These are phyloP conservation scores for Masticophis lateralis DNA, from an alignment of 2,797 vertebrate species.

Conservation along the genomic window DNA sequence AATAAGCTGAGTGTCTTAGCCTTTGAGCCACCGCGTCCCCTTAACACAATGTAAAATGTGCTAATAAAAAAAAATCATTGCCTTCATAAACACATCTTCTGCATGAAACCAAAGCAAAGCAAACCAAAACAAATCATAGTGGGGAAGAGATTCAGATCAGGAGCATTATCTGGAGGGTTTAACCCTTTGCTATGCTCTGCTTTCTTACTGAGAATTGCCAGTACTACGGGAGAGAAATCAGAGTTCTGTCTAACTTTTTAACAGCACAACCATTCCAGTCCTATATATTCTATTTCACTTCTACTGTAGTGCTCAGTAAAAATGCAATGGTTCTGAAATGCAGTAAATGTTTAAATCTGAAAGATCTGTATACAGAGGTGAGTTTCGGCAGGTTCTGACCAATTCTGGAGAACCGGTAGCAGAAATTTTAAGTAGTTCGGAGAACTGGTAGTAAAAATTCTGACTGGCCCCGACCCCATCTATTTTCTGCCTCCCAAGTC, in stretches of 20 bases:
- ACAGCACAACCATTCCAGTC: neutral
- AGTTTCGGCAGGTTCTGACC: too few species aligned
- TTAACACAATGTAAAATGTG: neutral
- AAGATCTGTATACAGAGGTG: too few species aligned
- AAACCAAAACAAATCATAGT: neutral
- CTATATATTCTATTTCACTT: too few species aligned
- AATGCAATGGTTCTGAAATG: neutral
- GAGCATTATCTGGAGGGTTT: neutral
- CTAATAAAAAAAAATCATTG: neutral
- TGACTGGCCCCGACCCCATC: too few species aligned
- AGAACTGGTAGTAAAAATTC: too few species aligned
- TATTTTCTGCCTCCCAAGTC: too few species aligned
- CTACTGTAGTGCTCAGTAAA: neutral
- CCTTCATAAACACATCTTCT: neutral
- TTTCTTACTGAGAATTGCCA: neutral
- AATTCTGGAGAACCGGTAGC: too few species aligned
- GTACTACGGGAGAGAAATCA: neutral
- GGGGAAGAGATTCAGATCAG: neutral
- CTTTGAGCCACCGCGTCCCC: too few species aligned
- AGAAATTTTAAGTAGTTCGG: too few species aligned
- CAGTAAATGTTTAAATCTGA: neutral
- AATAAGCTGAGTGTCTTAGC: too few species aligned
- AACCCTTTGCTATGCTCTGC: neutral
- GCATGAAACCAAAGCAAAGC: neutral
- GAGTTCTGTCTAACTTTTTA: neutral